A percentile compares a stretch with the other conserved stretches of the same genome.
phyloP scores from a whole-genome alignment of 1,140 invertebrate genomes.

The Phocides pigmalion region DNA sequence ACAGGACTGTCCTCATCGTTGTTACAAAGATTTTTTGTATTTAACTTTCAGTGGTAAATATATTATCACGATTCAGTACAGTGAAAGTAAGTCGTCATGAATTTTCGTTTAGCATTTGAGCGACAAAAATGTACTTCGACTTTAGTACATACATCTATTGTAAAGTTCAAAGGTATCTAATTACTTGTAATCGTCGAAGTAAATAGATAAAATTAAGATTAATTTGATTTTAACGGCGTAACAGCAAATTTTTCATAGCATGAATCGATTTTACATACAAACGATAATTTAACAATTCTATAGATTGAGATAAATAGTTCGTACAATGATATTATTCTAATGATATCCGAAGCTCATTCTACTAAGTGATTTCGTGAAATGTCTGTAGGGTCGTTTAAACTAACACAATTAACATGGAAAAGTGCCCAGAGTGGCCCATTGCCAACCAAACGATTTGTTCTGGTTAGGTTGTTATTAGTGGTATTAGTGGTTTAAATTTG shows the following conservation, averaged over 20 bases:
- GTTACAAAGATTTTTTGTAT: conserved; percentile 52
- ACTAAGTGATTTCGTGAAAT: conserved; percentile 7
- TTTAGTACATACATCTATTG: neutral
- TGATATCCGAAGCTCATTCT: conserved; percentile 12
- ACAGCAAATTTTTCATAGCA: no score
- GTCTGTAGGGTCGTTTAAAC: conserved; percentile 9
- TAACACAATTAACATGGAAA: conserved; percentile 15
- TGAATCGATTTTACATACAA: no score
- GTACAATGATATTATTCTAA: neutral
- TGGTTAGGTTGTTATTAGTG: conserved; percentile 20
- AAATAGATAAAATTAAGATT: no score
- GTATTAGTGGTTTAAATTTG: conserved; percentile 24
- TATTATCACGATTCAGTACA: conserved; percentile 49
- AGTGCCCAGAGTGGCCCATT: conserved; percentile 7
- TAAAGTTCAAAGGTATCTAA: neutral
- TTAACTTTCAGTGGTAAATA: conserved; percentile 48
- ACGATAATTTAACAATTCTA: neutral
- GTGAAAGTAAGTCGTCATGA: conserved; percentile 46
- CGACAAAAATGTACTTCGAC: conserved; percentile 8
- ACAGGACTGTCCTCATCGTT: conserved; percentile 48
- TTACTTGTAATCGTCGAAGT: no score
- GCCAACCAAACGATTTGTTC: conserved; percentile 18
- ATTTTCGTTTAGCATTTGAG: conserved; percentile 46
- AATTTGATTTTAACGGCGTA: no score
- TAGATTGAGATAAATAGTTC: neutral